Evolutionary conservation across 2,888 invertebrate species (phyloP).

Genomic region (Onchidella celtica): DNA sequence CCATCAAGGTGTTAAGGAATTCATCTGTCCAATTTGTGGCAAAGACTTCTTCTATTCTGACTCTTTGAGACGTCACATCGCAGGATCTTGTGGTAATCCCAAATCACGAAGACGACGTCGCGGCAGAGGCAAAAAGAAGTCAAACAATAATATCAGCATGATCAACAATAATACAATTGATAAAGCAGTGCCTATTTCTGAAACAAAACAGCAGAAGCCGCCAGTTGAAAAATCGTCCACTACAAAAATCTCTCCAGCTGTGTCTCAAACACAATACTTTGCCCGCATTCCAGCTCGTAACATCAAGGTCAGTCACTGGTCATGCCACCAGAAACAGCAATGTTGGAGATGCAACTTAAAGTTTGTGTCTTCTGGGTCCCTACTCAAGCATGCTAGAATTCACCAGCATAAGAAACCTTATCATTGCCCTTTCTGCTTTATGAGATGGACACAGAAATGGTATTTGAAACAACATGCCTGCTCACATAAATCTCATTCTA

Average conservation of each 20-base stretch:
- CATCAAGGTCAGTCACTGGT: constrained; percentile 10
- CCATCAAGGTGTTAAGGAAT: constrained; percentile 41
- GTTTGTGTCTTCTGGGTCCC: background rate
- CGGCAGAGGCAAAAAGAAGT: background rate
- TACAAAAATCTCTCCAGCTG: background rate
- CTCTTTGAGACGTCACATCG: constrained; percentile 43
- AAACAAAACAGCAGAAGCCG: background rate
- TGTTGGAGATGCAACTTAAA: constrained; percentile 42
- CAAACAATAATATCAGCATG: constrained; percentile 29
- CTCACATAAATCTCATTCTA: background rate
- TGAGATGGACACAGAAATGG: constrained; percentile 1
- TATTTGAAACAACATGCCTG: constrained; percentile 12
- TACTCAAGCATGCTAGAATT: constrained; percentile 13
- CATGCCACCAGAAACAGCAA: constrained; percentile 22
- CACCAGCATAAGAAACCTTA: constrained; percentile 33
- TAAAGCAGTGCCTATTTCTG: no score
- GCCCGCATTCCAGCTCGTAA: background rate
- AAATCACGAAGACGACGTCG: background rate
- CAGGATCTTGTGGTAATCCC: constrained; percentile 26
- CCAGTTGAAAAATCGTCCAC: background rate
- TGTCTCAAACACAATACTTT: background rate
- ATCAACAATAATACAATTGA: constrained; percentile 4
- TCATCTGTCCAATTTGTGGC: constrained; percentile 38
- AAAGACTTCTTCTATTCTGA: constrained; percentile 48
- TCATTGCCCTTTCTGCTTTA: constrained; percentile 23